Evolutionary conservation across 2,888 invertebrate genomes (phyloP), one percentile per base, ranked within the genome.

Genomic region (Yponomeuta cagnagella): DNA sequence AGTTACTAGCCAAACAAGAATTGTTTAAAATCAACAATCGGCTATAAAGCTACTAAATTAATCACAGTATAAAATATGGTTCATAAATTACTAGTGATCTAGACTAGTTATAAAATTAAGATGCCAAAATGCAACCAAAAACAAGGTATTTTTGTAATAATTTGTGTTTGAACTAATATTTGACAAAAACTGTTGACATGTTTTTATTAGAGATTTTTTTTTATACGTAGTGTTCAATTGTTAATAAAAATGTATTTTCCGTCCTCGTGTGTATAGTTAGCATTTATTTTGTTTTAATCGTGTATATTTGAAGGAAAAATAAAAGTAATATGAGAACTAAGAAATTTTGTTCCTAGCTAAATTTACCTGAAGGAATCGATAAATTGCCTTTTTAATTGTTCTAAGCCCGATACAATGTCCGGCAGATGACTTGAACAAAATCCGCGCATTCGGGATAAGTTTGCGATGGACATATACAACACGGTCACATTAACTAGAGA

Each of bases 231-330:
- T n/a, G 10, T 71, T 72, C 65, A 37, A 72, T 66, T 63, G 43
- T 71, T 43, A 37, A 37, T 64, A 15, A 52, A 64, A n/a, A 48
- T 71, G 76, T 76, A 80, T 83, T 85, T 80, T 87, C 89, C 89
- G 89, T 89, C 89, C 89, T 79, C 76, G 79, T 81, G 78, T 74
- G 79, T 77, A 74, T 80, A 80, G 63, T 69, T 63, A 43, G 43
- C 37, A 70, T 74, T 83, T 78, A 74, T 80, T 81, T 78, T 81
- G 81, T 85, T 81, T 80, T 80, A 81, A 82, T 75, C 77, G 79
- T 80, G 68, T 65, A 70, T 58, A 58, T 58, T 58, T 58, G 52
- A 52, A 58, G 15, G 12, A 58, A 58, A 23, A 58, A 58, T 58
- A 58, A 58, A 58, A 58, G 12, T 12, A 3, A 58, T 58, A 58